Percentiles rank a stretch among this genome's conserved stretches.
These are phyloP conservation scores for Progne subis DNA, from an alignment of 2,113 vertebrate species.

Conservation along the genomic window DNA sequence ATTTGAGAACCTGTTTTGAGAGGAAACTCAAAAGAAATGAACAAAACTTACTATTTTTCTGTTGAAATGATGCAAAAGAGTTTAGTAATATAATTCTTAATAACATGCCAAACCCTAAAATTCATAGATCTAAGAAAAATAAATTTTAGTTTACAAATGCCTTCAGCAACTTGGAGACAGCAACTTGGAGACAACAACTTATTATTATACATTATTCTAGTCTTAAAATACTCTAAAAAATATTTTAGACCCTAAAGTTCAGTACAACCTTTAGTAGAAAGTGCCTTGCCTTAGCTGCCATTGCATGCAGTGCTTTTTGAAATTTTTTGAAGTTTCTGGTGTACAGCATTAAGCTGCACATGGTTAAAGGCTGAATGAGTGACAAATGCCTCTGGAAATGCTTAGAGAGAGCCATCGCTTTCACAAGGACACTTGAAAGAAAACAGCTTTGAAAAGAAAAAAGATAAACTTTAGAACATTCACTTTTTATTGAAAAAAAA, in stretches of 20 bases:
- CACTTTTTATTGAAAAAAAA: not conserved
- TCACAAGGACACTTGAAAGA: not conserved
- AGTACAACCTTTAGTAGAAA: not conserved
- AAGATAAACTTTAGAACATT: not conserved
- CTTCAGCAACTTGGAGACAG: not conserved
- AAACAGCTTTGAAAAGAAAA: not conserved
- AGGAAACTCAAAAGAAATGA: not conserved
- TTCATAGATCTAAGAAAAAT: not conserved
- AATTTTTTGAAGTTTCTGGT: not conserved
- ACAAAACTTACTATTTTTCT: not conserved
- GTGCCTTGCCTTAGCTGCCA: not conserved
- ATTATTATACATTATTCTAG: not conserved
- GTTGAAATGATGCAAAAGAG: not conserved
- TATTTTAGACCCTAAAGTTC: not conserved
- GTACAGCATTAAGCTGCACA: not conserved
- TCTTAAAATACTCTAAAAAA: not conserved
- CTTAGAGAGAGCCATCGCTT: not conserved
- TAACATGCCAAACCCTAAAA: not conserved
- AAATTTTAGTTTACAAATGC: not conserved
- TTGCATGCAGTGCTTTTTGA: not conserved
- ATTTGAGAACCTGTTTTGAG: not conserved
- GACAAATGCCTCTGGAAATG: not conserved
- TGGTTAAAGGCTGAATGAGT: not conserved
- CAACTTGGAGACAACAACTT: not conserved
- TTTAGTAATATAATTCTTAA: not conserved